Percentiles rank a stretch among this genome's conserved stretches.
Evolutionary conservation across 2,113 vertebrate species (phyloP).

Genomic region (Brienomyrus brachyistius): DNA sequence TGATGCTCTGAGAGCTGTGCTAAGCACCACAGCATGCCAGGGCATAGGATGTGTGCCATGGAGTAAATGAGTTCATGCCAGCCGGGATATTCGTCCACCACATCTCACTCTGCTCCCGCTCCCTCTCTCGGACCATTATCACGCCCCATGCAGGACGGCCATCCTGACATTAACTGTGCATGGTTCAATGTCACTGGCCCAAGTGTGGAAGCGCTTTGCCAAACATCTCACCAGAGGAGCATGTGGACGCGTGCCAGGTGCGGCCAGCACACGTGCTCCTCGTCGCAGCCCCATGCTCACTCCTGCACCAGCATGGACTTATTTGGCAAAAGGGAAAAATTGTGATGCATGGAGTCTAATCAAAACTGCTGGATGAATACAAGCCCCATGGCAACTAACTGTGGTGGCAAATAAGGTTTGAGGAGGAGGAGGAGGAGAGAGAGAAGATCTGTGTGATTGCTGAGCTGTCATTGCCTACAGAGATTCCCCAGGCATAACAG

Average conservation of each 20-base stretch:
- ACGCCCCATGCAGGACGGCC: background rate
- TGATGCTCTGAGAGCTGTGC: background rate
- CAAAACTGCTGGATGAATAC: constrained; percentile 79
- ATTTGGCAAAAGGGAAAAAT: constrained; percentile 62
- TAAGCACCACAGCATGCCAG: background rate
- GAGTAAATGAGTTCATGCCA: background rate
- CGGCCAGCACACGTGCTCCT: constrained; percentile 1
- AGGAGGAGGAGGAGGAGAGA: constrained; percentile 48
- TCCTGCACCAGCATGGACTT: constrained; percentile 64
- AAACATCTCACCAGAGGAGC: background rate
- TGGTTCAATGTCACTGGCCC: background rate
- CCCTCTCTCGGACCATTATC: too few species aligned
- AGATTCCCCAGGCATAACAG: constrained; percentile 80
- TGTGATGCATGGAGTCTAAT: constrained; percentile 74
- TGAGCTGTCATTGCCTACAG: constrained; percentile 80
- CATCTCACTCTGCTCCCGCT: background rate
- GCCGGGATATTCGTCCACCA: background rate
- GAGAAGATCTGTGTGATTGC: constrained; percentile 83
- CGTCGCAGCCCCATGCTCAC: background rate
- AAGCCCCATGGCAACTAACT: constrained; percentile 85
- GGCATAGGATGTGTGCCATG: background rate
- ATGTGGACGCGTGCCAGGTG: background rate
- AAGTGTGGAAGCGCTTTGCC: background rate
- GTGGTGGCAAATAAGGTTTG: constrained; percentile 68
- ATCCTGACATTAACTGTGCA: background rate